Evolutionary conservation across 2,113 vertebrate genomes (phyloP).

Genomic region (Malurus cyaneus): DNA sequence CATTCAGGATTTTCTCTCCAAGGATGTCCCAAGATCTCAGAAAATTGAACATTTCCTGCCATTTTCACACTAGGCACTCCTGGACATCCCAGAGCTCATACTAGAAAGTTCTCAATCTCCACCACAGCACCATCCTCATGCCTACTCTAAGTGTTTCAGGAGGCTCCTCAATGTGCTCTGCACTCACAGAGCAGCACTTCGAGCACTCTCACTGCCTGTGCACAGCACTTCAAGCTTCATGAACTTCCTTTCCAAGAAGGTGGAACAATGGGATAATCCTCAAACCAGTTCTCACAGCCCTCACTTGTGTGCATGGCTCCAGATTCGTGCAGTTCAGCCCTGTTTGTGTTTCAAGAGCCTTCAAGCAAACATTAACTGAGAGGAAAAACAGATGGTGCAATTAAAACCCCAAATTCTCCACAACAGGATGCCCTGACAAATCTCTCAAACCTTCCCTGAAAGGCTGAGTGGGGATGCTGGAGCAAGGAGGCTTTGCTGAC

Average conservation of each 20-base stretch:
- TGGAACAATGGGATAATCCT: not conserved
- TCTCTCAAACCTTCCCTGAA: not conserved
- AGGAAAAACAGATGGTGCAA: not conserved
- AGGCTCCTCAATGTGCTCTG: not conserved
- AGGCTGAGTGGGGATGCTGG: not conserved
- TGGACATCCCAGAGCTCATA: not conserved
- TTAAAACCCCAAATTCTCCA: slow-evolving; percentile 3
- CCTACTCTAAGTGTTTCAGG: not conserved
- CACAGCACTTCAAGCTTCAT: not conserved
- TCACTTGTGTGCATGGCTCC: not conserved
- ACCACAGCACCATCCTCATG: not conserved
- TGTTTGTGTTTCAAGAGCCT: not conserved
- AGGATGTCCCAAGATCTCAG: not conserved
- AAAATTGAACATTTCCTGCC: not conserved
- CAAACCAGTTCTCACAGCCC: not conserved
- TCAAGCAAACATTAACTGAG: not conserved
- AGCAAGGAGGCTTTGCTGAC: not conserved
- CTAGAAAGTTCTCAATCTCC: not conserved
- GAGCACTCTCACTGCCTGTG: not conserved
- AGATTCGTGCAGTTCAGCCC: not conserved
- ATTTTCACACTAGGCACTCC: not conserved
- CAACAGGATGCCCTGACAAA: not conserved
- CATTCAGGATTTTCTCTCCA: not conserved
- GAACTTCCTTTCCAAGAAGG: not conserved
- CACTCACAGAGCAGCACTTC: accelerated